Evolutionary conservation across 1,140 invertebrate genomes (phyloP).

Genomic region (Cephus cinctus): DNA sequence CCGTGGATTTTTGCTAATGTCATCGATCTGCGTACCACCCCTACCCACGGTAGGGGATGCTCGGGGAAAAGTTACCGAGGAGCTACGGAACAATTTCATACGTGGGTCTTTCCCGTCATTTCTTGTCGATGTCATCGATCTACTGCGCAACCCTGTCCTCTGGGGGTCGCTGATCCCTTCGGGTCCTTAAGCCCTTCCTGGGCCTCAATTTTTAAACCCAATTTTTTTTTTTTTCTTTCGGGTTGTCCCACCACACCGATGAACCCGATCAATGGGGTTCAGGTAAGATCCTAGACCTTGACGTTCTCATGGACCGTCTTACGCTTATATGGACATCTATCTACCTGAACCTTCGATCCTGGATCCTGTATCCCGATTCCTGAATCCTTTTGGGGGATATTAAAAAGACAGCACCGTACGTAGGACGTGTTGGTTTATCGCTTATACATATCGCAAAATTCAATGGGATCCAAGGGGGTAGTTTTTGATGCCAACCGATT

Average conservation of each 20-base stretch:
- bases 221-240: conserved; percentile 29
- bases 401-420: conserved; percentile 6
- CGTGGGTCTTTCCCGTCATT: too few species aligned
- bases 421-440: conserved; percentile 20
- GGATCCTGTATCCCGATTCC: conserved; percentile 1
- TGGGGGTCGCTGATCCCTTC: conserved; percentile 32
- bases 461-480: not conserved
- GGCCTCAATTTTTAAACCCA: conserved; percentile 14
- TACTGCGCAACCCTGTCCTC: conserved; percentile 13
- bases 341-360: conserved; percentile 21
- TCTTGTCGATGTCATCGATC: conserved; percentile 38
- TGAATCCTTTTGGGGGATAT: too few species aligned
- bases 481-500: too few species aligned
- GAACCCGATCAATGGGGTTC: too few species aligned
- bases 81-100: conserved; percentile 41
- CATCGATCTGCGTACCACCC: too few species aligned
- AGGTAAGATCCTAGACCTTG: conserved; percentile 33
- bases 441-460: conserved; percentile 16
- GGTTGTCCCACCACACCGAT: too few species aligned
- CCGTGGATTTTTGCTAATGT: too few species aligned
- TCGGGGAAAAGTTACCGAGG: conserved; percentile 39
- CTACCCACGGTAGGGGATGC: too few species aligned
- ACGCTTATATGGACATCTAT: conserved; percentile 9
- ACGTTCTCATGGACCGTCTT: conserved; percentile 44
- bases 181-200: conserved; percentile 35